Evolutionary conservation across 2,888 invertebrate genomes (phyloP).

Genomic region (Carterocephalus palaemon): DNA sequence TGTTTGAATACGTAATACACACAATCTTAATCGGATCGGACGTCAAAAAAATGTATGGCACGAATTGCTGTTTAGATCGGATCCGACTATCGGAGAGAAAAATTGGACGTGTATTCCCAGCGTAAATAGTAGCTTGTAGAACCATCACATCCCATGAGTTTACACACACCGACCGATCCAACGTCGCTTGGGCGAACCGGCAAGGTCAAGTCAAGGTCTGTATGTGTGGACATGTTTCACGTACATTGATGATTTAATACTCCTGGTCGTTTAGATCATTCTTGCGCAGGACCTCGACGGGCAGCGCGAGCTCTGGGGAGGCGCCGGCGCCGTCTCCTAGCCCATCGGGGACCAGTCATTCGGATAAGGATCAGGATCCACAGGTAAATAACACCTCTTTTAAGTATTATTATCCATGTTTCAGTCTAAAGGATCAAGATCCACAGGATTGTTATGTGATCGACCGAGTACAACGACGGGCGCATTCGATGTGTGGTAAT

Average conservation of each 20-base stretch:
- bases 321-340: constrained; percentile 81
- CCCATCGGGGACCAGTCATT: constrained; percentile 94
- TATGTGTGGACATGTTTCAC: constrained; percentile 54
- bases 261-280: constrained; percentile 75
- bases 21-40: too few species aligned
- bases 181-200: neutral
- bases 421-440: too few species aligned
- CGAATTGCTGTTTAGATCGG: too few species aligned
- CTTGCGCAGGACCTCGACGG: constrained; percentile 76
- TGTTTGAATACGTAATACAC: too few species aligned
- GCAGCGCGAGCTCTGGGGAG: constrained; percentile 71
- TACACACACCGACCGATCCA: constrained; percentile 48
- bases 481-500: too few species aligned
- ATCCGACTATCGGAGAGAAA: too few species aligned
- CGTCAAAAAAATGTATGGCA: too few species aligned
- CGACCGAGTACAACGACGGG: too few species aligned
- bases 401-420: neutral
- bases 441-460: too few species aligned
- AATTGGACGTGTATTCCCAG: too few species aligned
- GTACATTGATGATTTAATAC: constrained; percentile 66
- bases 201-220: constrained; percentile 36
- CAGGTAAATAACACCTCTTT: constrained; percentile 82
- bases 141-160: constrained; percentile 50
- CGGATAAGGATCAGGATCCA: constrained; percentile 92
- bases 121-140: constrained; percentile 39